phyloP scores from a whole-genome alignment of 2,888 invertebrate species.

The Parnassius orleans region DNA sequence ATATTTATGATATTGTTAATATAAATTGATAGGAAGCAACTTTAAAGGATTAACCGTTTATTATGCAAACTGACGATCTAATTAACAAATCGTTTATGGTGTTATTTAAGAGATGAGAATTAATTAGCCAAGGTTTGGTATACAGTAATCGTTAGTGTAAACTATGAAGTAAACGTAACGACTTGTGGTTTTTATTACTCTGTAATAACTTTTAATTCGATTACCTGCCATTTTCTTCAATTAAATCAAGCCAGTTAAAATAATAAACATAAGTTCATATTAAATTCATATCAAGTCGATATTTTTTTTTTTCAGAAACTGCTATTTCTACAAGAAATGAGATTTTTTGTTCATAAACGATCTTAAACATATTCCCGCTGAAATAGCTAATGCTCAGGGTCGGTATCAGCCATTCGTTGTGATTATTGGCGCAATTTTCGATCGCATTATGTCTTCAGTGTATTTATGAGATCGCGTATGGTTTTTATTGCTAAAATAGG shows the following conservation, averaged over 20 bases:
- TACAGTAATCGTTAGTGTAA: no score
- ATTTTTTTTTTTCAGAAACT: background rate
- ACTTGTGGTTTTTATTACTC: no score
- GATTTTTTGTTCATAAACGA: background rate
- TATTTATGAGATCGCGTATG: slow-evolving; percentile 19
- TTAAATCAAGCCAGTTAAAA: background rate
- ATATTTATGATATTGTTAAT: no score
- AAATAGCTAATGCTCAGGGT: background rate
- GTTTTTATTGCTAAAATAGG: slow-evolving; percentile 5
- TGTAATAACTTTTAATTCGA: no score
- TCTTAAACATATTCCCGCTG: background rate
- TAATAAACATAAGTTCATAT: background rate
- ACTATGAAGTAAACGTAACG: no score
- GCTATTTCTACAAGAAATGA: background rate
- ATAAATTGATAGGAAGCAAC: no score
- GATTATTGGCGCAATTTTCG: slow-evolving; percentile 20
- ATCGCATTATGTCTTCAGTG: slow-evolving; percentile 11
- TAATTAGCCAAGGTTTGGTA: no score
- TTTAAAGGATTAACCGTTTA: no score
- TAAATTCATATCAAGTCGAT: background rate
- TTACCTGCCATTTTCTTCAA: no score
- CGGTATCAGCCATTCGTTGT: slow-evolving; percentile 4
- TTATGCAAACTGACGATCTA: no score
- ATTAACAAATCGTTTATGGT: no score
- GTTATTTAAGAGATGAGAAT: no score